Evolutionary conservation across 1,140 invertebrate species (phyloP), one percentile per base, ranked within the genome.

Genomic region (Cydia amplana): DNA sequence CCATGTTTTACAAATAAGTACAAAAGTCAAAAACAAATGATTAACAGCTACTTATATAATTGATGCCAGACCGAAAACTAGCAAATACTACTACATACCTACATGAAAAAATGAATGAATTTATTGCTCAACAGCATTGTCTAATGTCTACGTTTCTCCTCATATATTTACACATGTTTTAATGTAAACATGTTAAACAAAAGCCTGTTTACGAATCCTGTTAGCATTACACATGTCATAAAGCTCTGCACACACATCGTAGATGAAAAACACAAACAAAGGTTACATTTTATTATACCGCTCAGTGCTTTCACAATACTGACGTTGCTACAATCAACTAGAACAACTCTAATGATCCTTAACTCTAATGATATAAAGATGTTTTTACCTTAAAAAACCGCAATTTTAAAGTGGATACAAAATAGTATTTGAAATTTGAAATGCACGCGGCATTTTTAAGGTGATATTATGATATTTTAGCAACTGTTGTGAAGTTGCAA

Each of bases 121-220:
- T 40, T 40, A 40, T 18, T 1, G 28, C 28, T 25, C 23, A 65
- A 65, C 20, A 12, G 16, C 63, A 65, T 65, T 28, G 7, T n/a
- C 25, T 32, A 65, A 32, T 28, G 7, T n/a, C 25, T 32, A 2
- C 25, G 16, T 67, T 67, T 67, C 64, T 67, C 64, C 5, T 18
- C 16, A 49, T 65, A 28, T 67, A 67, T 67, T 67, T 67, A 32
- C 64, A 67, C 28, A 67, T 12, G 25, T 67, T 67, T 67, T 67
- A 32, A 36, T 64, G 28, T 25, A 67, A 67, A 67, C 64, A 36
- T 32, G 64, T 67, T 67, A 67, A 67, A 67, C 64, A 67, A 67
- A 67, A 67, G 28, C 18, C 64, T 67, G 64, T 67, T 67, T 40
- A 32, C n/a, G 16, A 67, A 16, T 36, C 20, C 28, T 40, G 25